Evolutionary conservation across 2,797 vertebrate genomes (phyloP).

Genomic region (Falco novaeseelandiae): DNA sequence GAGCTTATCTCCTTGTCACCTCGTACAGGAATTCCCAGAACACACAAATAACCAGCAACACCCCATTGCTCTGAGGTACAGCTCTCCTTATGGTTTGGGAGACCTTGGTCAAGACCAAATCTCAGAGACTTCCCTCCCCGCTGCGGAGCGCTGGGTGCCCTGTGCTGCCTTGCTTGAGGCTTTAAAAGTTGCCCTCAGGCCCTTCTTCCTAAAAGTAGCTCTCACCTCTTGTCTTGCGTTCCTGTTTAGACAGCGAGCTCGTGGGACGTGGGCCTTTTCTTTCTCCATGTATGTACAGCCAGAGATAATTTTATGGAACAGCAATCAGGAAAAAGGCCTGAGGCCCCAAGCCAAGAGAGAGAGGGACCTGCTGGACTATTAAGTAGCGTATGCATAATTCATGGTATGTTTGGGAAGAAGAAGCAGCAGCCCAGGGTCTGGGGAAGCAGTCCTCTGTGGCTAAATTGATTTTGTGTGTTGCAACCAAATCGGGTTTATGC

Average conservation of each 20-base stretch:
- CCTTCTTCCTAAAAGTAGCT: neutral
- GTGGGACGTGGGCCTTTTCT: neutral
- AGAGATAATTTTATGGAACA: neutral
- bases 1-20: neutral
- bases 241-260: neutral
- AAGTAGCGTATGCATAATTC: neutral
- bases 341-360: neutral
- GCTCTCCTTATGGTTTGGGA: neutral
- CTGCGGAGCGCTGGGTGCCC: neutral
- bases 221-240: neutral
- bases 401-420: neutral
- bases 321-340: neutral
- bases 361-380: neutral
- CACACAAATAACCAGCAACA: neutral
- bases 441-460: neutral
- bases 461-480: neutral
- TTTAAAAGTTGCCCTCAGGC: neutral
- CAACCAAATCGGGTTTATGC: neutral
- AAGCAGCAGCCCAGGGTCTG: neutral
- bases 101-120: neutral
- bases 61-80: neutral
- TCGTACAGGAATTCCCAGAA: neutral
- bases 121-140: neutral
- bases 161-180: neutral
- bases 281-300: neutral